phyloP scores from a whole-genome alignment of 2,888 invertebrate genomes.

The Yponomeuta malinellus region DNA sequence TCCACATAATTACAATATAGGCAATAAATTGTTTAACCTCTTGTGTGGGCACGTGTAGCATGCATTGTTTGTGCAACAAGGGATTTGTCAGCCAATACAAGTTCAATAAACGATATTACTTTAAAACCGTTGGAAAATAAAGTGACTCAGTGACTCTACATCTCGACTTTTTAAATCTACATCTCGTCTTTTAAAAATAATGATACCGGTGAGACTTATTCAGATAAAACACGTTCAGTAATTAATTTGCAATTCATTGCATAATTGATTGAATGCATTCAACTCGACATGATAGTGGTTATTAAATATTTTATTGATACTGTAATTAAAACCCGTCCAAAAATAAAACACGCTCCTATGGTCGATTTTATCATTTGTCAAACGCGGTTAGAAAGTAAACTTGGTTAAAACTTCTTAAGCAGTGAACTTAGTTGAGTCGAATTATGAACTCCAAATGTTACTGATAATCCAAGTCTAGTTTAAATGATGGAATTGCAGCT shows the following conservation, averaged over 20 bases:
- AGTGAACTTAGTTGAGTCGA: too few species aligned
- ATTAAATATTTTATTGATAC: neutral
- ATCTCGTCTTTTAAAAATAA: neutral
- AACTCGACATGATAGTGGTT: neutral
- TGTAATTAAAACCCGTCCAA: neutral
- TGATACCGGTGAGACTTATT: conserved; percentile 26
- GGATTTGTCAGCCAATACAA: neutral
- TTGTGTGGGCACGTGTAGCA: conserved; percentile 39
- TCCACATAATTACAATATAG: conserved; percentile 68
- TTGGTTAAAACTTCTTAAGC: too few species aligned
- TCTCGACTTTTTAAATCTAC: too few species aligned
- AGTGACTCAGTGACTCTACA: neutral
- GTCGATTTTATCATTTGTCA: too few species aligned
- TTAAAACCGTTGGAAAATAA: neutral
- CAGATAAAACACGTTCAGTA: conserved; percentile 42
- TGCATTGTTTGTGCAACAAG: conserved; percentile 30
- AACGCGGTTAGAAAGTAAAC: too few species aligned
- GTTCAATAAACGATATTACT: conserved; percentile 19
- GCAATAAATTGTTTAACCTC: conserved; percentile 54
- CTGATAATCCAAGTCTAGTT: too few species aligned
- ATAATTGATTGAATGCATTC: conserved; percentile 33
- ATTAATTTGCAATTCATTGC: conserved; percentile 41
- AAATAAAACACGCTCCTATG: neutral
- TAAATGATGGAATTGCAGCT: too few species aligned
- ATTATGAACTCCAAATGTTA: too few species aligned